Base-by-base conservation (phyloP, 2,888 invertebrate species). In the Apantesis nais region DNA sequence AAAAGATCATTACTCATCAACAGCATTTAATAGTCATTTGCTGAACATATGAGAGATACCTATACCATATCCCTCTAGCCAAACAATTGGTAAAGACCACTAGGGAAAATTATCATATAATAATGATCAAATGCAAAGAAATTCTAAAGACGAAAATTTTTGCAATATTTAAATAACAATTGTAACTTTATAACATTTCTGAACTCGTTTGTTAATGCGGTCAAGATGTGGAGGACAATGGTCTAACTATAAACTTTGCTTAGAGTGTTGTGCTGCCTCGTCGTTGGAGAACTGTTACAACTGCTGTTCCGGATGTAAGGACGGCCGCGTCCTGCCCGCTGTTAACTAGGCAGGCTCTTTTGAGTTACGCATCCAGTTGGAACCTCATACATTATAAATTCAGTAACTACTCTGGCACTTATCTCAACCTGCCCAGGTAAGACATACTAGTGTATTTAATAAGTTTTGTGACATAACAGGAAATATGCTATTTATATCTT, bases 311-410 rank as follows among this genome's bases (percentile, higher is more conserved):
- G 83, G 91, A 96, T 93, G 95, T 95, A 2, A 87, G 95, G 71
- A 93, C 93, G 1, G 95, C 95, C 0, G 85, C 96, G 86, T 76
- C 93, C 78, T 88, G 96, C 72, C 96, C 96, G 0, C 86, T 96
- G 73, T 94, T 96, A 77, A 96, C 96, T 1, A 91, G 96, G 29
- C 96, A 96, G 82, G 96, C 96, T 0, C 85, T 96, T 61, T 95
- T 96, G 82, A 96, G 97, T 80, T 99, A 99, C 90, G 97, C 97
- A 8, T 97, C 97, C 73, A 97, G 98, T 87, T 98, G 98, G 97
- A 97, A 98, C 93, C 96, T 98, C 76, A 97, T 99, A 75, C 97
- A 98, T 89, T 99, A 98, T 91, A 99, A 99, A 91, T 99, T 99
- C 89, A 97, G 96, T 86, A 96, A 96, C 64, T 99, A 99, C 89